Base-by-base conservation (phyloP, 2,888 invertebrate species). In the Tricholauxania praeusta region DNA sequence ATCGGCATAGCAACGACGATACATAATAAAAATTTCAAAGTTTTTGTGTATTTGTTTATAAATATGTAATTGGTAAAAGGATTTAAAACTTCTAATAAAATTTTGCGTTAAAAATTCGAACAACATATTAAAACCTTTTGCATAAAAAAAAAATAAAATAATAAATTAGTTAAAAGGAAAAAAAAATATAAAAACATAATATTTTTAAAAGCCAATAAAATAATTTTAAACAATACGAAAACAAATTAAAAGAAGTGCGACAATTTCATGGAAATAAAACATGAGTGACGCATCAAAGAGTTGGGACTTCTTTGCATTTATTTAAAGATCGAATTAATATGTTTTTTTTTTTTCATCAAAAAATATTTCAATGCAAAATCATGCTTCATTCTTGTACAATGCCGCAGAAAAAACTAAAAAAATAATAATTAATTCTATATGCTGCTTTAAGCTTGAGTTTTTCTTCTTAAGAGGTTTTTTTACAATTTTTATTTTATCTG, bases 61-160 rank as follows among this genome's bases (percentile, higher is more conserved):
- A 65, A 55, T 32, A 66, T 47, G 51, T 55, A 55, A 55, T 32
- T 67, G 47, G 55, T 57, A 57, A 52, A 62, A 69, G 49, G 52
- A 67, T 19, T 67, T 28, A 49, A 68, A 59, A 53, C 14, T 68
- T 59, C 14, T 57, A n/a, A 15, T 68, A 68, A 59, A 48, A 49
- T 12, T 59, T 59, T 48, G 28, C 47, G 17, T 32, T 39, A 39
- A 67, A 39, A 67, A 53, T 67, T 15, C 22, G 55, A 52, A 70
- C 70, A 70, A 63, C 69, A 69, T 15, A 70, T 63, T 70, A 70
- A 70, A 70, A 70, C 22, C 53, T 52, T 62, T 70, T 53, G 70
- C 62, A 62, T 52, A 70, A 70, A 70, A 62, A 19, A n/a, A 62
- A 53, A 52, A 62, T 47, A 60, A 68, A 60, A 1, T 32, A 51